Evolutionary conservation across 23 tunicate genomes (phyloP).

Genomic region (Aplidium turbinatum): DNA sequence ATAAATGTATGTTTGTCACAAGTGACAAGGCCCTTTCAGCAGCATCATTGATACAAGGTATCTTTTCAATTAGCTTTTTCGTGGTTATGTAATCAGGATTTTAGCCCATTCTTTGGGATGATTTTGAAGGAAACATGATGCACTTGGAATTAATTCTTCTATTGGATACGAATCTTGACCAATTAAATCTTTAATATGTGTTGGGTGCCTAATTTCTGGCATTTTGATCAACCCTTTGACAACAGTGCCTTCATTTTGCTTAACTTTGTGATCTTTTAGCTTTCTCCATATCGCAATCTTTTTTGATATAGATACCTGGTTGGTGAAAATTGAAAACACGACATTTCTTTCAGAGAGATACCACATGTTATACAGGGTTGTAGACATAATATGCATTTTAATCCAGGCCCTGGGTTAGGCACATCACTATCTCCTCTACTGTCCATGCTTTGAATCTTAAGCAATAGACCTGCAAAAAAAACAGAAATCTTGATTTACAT

Average conservation of each 20-base stretch:
- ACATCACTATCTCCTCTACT: too few relatives aligned
- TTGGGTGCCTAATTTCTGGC: neutral
- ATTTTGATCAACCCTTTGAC: constrained; percentile 19
- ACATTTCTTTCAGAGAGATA: constrained; percentile 28
- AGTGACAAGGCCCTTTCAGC: constrained; percentile 15
- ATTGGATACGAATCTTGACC: constrained; percentile 11
- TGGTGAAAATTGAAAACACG: constrained; percentile 5
- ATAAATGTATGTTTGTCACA: constrained; percentile 4
- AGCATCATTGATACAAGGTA: constrained; percentile 14
- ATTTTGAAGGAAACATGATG: too few relatives aligned
- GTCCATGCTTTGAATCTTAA: too few relatives aligned
- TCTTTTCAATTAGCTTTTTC: constrained; percentile 2
- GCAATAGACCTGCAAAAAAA: too few relatives aligned
- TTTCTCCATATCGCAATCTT: constrained; percentile 7
- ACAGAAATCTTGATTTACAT: too few relatives aligned
- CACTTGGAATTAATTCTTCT: neutral
- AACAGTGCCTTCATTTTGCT: constrained; percentile 7
- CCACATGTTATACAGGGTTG: too few relatives aligned
- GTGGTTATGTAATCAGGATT: neutral
- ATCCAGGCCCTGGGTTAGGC: too few relatives aligned
- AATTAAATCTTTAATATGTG: constrained; percentile 20
- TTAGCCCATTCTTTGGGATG: too few relatives aligned
- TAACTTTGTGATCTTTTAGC: constrained; percentile 2
- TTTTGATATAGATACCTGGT: neutral
- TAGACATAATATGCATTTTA: too few relatives aligned